Percentiles rank a stretch among this genome's conserved stretches.
phyloP scores from a whole-genome alignment of 2,888 invertebrate genomes.

The Andrena fulva region DNA sequence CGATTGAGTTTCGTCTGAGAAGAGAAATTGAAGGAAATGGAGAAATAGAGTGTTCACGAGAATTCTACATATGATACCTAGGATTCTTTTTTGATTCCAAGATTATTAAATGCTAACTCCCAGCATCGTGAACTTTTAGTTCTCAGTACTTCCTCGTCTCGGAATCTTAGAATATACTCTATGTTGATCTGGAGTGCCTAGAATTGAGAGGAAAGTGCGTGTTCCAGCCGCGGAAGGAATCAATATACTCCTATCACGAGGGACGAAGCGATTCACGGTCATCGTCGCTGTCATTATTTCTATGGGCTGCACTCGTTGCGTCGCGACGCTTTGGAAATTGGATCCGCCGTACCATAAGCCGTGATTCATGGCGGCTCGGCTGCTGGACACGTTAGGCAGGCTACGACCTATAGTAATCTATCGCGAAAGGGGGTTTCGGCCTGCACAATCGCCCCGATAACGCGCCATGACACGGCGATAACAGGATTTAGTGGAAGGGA shows the following conservation, averaged over 20 bases:
- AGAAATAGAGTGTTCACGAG: too few relatives aligned
- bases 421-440: slow-evolving; percentile 74
- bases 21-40: too few relatives aligned
- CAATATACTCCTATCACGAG: slow-evolving; percentile 27
- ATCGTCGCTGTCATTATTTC: slow-evolving; percentile 62
- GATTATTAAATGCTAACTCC: too few relatives aligned
- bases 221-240: slow-evolving; percentile 5
- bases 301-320: slow-evolving; percentile 52
- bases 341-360: slow-evolving; percentile 67
- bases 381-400: slow-evolving; percentile 69
- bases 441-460: slow-evolving; percentile 74
- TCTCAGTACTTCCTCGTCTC: too few relatives aligned
- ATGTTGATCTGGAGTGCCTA: not conserved
- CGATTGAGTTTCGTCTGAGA: too few relatives aligned
- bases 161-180: too few relatives aligned
- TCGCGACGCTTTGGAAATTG: slow-evolving; percentile 67
- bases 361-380: slow-evolving; percentile 65
- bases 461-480: slow-evolving; percentile 74
- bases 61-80: too few relatives aligned
- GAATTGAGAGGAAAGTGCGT: not conserved
- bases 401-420: slow-evolving; percentile 73
- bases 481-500: slow-evolving; percentile 72
- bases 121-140: too few relatives aligned
- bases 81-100: too few relatives aligned
- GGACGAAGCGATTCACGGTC: slow-evolving; percentile 25